Percentiles rank a stretch among this genome's conserved stretches.
phyloP scores from a whole-genome alignment of 2,797 vertebrate species.

The Oophaga sylvatica region DNA sequence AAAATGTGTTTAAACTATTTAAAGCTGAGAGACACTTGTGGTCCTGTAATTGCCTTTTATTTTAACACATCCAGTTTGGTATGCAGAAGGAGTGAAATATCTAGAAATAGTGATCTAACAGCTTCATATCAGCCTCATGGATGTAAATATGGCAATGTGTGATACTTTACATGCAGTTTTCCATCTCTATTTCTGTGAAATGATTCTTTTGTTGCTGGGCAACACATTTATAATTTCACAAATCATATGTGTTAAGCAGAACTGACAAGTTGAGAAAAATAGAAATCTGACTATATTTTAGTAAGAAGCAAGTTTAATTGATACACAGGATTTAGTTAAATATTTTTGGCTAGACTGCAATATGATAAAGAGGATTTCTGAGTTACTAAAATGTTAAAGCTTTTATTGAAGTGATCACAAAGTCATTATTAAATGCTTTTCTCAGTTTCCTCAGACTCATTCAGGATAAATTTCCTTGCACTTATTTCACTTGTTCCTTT shows the following conservation, averaged over 20 bases:
- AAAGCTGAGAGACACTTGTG: too few species aligned
- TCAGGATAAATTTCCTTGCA: conserved; percentile 31
- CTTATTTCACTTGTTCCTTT: conserved; percentile 22
- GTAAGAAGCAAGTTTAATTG: neutral
- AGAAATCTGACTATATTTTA: conserved; percentile 1
- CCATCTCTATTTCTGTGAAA: conserved; percentile 7
- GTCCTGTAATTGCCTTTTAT: too few species aligned
- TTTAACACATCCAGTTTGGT: neutral
- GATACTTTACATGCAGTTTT: conserved; percentile 12
- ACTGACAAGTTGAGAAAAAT: conserved; percentile 41
- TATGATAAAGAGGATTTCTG: conserved; percentile 23
- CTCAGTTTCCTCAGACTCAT: conserved; percentile 17
- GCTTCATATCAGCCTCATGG: neutral
- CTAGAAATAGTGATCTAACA: conserved; percentile 25
- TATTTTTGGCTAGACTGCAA: conserved; percentile 9
- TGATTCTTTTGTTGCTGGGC: conserved; percentile 21
- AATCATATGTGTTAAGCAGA: conserved; percentile 17
- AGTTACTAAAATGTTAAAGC: conserved; percentile 23
- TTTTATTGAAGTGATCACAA: conserved; percentile 41
- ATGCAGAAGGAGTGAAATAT: neutral
- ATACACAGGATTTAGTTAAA: neutral
- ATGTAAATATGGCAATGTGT: conserved; percentile 23
- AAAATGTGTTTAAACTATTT: too few species aligned
- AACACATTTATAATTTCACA: conserved; percentile 41
- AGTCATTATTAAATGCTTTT: conserved; percentile 37